Evolutionary conservation across 2,888 invertebrate genomes (phyloP).

Genomic region (Drosophila buzzatii): DNA sequence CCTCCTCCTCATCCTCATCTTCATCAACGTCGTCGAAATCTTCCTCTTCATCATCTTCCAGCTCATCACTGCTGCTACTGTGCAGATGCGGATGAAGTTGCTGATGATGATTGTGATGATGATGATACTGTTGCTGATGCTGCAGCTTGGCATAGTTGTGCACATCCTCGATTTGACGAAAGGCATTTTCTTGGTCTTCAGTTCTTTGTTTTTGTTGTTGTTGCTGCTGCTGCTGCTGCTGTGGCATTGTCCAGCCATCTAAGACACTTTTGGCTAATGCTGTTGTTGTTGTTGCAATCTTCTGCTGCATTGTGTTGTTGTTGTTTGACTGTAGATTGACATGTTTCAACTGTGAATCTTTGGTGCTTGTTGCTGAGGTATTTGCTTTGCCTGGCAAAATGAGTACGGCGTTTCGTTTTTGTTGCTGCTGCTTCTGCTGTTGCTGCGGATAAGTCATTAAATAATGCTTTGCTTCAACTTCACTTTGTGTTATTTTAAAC

Average conservation of each 20-base stretch:
- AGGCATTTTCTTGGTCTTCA: constrained; percentile 85
- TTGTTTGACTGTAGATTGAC: constrained; percentile 31
- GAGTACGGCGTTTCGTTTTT: constrained; percentile 29
- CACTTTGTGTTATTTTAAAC: constrained; percentile 47
- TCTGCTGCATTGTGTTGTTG: constrained; percentile 8
- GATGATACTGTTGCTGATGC: constrained; percentile 51
- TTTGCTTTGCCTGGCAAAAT: constrained; percentile 43
- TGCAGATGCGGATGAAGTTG: constrained; percentile 28
- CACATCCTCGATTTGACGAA: constrained; percentile 84
- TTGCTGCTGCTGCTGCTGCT: constrained; percentile 38
- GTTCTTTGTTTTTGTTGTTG: constrained; percentile 67
- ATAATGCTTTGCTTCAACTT: constrained; percentile 45
- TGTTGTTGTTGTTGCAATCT: constrained; percentile 25
- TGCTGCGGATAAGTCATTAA: constrained; percentile 43
- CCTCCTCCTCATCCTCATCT: constrained; percentile 31
- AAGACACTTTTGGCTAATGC: constrained; percentile 74
- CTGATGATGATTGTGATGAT: constrained; percentile 37
- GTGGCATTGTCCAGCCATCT: constrained; percentile 36
- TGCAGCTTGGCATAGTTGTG: constrained; percentile 85
- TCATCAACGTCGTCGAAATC: constrained; percentile 61
- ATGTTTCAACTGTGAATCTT: constrained; percentile 4
- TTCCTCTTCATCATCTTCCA: constrained; percentile 64
- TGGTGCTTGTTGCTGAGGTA: constrained; percentile 43
- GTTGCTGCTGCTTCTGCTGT: constrained; percentile 18
- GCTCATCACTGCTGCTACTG: constrained; percentile 69